Evolutionary conservation across 2,888 invertebrate genomes (phyloP).

Genomic region (Ctenicera cuprea): DNA sequence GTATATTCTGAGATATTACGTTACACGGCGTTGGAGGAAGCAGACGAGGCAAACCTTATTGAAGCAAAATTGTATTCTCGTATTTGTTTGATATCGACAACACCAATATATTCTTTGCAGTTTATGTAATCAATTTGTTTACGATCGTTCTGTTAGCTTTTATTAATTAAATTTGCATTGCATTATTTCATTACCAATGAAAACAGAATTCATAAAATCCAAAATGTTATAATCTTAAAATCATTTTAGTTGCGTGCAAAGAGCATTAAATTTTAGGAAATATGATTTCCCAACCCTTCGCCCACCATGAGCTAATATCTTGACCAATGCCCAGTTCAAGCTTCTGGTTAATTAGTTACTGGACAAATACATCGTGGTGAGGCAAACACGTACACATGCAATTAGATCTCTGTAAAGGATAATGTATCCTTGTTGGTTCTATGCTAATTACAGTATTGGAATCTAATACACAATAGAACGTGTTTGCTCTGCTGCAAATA

Average conservation of each 20-base stretch:
- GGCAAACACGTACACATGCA: not conserved
- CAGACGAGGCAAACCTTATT: not conserved
- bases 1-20: not conserved
- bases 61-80: not conserved
- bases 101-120: not conserved
- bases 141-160: not conserved
- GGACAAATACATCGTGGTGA: not conserved
- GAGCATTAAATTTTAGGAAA: too few species aligned
- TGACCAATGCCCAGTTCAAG: too few species aligned
- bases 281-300: too few species aligned
- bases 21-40: not conserved
- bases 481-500: too few species aligned
- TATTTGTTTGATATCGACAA: not conserved
- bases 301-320: too few species aligned
- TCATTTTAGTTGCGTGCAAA: too few species aligned
- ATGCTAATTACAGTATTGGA: not conserved
- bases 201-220: too few species aligned
- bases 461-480: too few species aligned
- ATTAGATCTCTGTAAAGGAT: conserved; percentile 3
- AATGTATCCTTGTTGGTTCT: not conserved
- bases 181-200: too few species aligned
- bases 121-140: not conserved
- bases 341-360: not conserved
- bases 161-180: conserved; percentile 5
- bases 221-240: too few species aligned